Conservation (phyloP, 1,140 invertebrate species). For the Mylabris phalerata region DNA sequence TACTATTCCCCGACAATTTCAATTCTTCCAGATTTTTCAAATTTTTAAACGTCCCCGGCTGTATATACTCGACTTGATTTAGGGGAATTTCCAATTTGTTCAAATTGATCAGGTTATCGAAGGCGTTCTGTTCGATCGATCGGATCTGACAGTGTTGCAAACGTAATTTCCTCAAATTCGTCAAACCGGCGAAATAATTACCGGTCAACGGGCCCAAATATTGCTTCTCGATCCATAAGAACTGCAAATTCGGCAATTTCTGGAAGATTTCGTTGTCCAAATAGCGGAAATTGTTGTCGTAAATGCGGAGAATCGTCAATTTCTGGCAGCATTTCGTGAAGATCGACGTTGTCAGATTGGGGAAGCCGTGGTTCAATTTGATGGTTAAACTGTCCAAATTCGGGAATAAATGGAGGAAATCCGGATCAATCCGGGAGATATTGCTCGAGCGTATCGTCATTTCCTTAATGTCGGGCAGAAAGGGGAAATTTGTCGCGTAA, state of each 20-base stretch:
- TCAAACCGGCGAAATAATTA: constrained; percentile 10
- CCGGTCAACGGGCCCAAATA: constrained; percentile 1
- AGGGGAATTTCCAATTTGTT: constrained; percentile 4
- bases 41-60: constrained; percentile 12
- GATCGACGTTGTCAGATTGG: background rate
- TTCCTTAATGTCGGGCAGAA: background rate
- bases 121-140: constrained; percentile 10
- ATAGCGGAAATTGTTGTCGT: constrained; percentile 2
- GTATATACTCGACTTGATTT: constrained; percentile 13
- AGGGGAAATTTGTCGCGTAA: constrained; percentile 1
- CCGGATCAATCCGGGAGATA: constrained; percentile 5
- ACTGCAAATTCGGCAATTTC: constrained; percentile 1
- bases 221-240: constrained; percentile 7
- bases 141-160: constrained; percentile 10
- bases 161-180: constrained; percentile 8
- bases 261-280: constrained; percentile 6
- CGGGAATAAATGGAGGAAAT: constrained; percentile 3
- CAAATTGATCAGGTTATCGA: constrained; percentile 8
- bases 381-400: constrained; percentile 7
- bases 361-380: constrained; percentile 10
- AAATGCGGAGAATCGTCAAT: background rate
- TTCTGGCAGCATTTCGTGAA: constrained; percentile 7
- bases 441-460: constrained; percentile 4
- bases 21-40: constrained; percentile 11
- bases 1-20: constrained; percentile 10